Evolutionary conservation across 2,888 invertebrate species (phyloP), one percentile per base, ranked within the genome.

Genomic region (Coelogynopora nodosa): DNA sequence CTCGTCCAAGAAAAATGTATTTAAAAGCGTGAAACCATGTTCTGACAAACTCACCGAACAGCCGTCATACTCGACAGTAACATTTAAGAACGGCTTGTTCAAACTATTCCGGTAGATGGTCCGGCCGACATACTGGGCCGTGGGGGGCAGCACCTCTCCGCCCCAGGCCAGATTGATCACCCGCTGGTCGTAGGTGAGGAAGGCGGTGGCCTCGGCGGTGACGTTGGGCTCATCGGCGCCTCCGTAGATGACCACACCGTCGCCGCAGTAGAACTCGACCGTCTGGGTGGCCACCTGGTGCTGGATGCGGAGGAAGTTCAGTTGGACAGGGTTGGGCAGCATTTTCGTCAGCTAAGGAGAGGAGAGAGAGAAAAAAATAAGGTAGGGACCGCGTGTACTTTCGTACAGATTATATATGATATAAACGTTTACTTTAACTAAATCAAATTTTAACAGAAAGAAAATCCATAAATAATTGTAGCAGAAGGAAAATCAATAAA

Each of bases 271-370:
- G 67, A 86, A 86, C 27, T 86, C 83, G 27, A 86, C 31, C 28
- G 31, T 49, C 81, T 86, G 49, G 26, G 31, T 85, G 67, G 86
- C 49, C 13, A 49, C n/a, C 31, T n/a, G 31, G 82, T 86, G 30
- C 82, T 86, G 86, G 5, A 31, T 26, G 18, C 83, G 23, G 1
- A 86, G 30, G 83, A 86, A 86, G 49, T 86, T 86, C 26, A 86
- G 84, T 84, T 86, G 86, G 10, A 74, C 74, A n/a, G 18, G 74
- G 23, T 26, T 74, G 5, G 74, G 74, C 74, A 74, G 27, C 18
- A 26, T 74, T 23, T 74, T 74, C 2, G 74, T 74, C 10, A 74
- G 74, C 74, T 74, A 26, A n/a, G 18, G 18, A 26, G 18, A 23
- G 23, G 2, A 13, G 74, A 49, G 10, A 49, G 10, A 18, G 49